phyloP scores from a whole-genome alignment of 2,888 invertebrate species.

The Craniophora ligustri region DNA sequence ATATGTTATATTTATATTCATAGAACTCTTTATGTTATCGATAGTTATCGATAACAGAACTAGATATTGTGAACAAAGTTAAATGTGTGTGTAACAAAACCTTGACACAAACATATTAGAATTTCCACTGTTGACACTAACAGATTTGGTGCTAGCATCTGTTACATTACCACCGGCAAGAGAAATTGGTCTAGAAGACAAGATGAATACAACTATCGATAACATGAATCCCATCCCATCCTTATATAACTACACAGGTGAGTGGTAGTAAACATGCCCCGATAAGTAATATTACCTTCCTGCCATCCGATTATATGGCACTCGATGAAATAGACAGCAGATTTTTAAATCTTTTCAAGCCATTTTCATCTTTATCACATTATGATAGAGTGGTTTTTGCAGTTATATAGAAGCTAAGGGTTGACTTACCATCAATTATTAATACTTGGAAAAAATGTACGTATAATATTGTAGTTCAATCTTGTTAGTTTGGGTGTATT shows the following conservation, averaged over 20 bases:
- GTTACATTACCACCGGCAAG: slow-evolving; percentile 8
- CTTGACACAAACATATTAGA: slow-evolving; percentile 31
- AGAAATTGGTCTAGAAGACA: slow-evolving; percentile 22
- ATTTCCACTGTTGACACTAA: slow-evolving; percentile 34
- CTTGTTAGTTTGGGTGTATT: background rate
- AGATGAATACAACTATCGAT: slow-evolving; percentile 39
- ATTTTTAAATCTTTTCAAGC: slow-evolving; percentile 22
- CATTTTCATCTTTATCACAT: slow-evolving; percentile 15
- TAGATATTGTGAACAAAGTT: background rate
- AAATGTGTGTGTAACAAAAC: slow-evolving; percentile 11
- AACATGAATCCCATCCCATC: slow-evolving; percentile 29
- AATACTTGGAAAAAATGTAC: slow-evolving; percentile 22
- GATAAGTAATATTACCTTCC: slow-evolving; percentile 72
- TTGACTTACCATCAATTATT: slow-evolving; percentile 33
- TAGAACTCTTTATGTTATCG: too few species aligned
- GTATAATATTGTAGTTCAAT: slow-evolving; percentile 34
- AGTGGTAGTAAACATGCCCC: slow-evolving; percentile 72
- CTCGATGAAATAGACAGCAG: slow-evolving; percentile 44
- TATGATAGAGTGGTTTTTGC: slow-evolving; percentile 10
- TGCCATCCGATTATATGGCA: slow-evolving; percentile 53
- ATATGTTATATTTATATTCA: too few species aligned
- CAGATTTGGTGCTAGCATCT: slow-evolving; percentile 22
- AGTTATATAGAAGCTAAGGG: background rate
- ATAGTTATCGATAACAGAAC: background rate
- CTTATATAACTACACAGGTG: slow-evolving; percentile 65